Evolutionary conservation across 2,797 vertebrate genomes (phyloP), one percentile per base, ranked within the genome.

Genomic region (Spea hammondii): DNA sequence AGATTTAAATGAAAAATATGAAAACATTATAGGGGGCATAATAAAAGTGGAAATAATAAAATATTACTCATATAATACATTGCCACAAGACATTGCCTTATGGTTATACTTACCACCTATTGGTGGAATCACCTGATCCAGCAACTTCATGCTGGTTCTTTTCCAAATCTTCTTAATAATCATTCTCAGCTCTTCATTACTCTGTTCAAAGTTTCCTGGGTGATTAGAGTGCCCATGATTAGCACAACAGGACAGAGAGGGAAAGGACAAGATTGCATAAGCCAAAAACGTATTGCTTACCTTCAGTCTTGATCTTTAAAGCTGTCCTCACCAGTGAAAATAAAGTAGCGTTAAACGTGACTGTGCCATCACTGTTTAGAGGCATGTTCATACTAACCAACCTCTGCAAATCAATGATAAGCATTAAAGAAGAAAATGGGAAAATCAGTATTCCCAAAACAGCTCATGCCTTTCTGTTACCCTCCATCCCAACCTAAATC

Each of bases 91-190:
- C 32, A 6, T 14, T 64, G 46, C 53, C 7, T 8, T 13, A 7
- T 53, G 10, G 10, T 17, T 62, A 62, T 45, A 62, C 90, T 80
- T 59, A 94, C 98, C 98, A 94, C 98, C 97, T 65, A 99, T 98
- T 0, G 98, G 96, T 3, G 98, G 98, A 83, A 99, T 99, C 85
- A 99, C 97, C 88, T 99, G 98, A 88, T 99, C 98, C 79, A 99
- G 86, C 3, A 99, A 93, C 83, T 99, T 99, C 98, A 99, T 99
- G 83, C 97, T 99, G 0, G 96, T 99, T 84, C 98, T 91, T 86
- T 99, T 99, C 98, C 98, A 99, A 88, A 99, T 99, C 82, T 95
- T 90, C 89, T 99, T 99, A 62, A 99, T 98, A 48, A 99, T 98
- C 74, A 95, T 88, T 89, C 98, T 91, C 78, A 99, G 89, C 87